Evolutionary conservation across 2,113 vertebrate species (phyloP).

Genomic region (Myxocyprinus asiaticus): DNA sequence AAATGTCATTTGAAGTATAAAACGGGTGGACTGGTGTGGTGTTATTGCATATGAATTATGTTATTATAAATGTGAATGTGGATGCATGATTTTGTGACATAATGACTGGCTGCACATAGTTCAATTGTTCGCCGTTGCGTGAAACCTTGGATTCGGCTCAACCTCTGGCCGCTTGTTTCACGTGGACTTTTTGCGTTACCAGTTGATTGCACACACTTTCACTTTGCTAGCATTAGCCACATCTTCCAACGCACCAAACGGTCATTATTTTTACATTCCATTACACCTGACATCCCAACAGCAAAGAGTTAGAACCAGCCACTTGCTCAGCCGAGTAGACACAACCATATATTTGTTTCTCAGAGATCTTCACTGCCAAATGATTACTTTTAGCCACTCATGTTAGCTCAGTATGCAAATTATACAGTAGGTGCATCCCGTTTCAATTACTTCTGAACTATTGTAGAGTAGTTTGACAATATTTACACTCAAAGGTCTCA

Average conservation of each 20-base stretch:
- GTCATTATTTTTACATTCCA: slow-evolving; percentile 42
- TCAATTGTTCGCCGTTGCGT: slow-evolving; percentile 36
- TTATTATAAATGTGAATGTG: slow-evolving; percentile 67
- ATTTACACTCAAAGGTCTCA: too few species aligned
- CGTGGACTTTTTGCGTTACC: slow-evolving; percentile 68
- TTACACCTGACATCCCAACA: slow-evolving; percentile 37
- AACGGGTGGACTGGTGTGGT: slow-evolving; percentile 59
- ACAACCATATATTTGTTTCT: too few species aligned
- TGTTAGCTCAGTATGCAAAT: not conserved
- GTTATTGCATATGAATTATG: slow-evolving; percentile 63
- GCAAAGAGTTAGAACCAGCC: not conserved
- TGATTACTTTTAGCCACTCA: not conserved
- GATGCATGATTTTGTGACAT: slow-evolving; percentile 65
- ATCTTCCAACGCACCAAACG: slow-evolving; percentile 50
- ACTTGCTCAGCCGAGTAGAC: too few species aligned
- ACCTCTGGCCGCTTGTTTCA: slow-evolving; percentile 68
- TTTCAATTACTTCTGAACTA: too few species aligned
- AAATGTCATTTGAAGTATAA: slow-evolving; percentile 77
- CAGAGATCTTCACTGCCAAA: too few species aligned
- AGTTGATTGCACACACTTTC: slow-evolving; percentile 61
- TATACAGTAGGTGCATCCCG: too few species aligned
- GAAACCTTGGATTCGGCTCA: slow-evolving; percentile 53
- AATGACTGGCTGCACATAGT: too few species aligned
- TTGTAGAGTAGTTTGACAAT: too few species aligned
- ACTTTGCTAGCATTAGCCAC: slow-evolving; percentile 59